Conservation (phyloP, 2,797 vertebrate species). For the Pantherophis vulpinus region DNA sequence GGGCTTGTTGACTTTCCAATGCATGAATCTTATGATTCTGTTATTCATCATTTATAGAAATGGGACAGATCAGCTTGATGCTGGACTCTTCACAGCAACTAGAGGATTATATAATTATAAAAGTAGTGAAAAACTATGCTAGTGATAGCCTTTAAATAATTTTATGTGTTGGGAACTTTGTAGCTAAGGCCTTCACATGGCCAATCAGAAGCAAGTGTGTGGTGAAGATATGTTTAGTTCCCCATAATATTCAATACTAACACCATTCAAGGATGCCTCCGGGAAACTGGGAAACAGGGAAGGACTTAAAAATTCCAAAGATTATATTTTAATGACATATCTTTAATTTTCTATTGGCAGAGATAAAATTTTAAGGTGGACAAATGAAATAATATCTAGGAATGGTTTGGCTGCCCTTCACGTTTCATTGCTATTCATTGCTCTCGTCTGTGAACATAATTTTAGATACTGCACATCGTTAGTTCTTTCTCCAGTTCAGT, state of each 20-base stretch:
- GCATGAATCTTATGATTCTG: neutral
- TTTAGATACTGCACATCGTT: slow-evolving; percentile 22
- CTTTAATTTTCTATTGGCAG: neutral
- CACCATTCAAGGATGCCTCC: neutral
- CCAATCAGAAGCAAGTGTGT: neutral
- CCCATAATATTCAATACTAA: neutral
- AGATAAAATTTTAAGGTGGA: neutral
- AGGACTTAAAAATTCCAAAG: neutral
- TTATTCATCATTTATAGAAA: neutral
- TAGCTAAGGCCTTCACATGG: neutral
- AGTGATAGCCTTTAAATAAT: neutral
- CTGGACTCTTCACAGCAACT: neutral
- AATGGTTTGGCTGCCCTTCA: neutral
- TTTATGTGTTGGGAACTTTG: neutral
- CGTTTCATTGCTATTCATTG: slow-evolving; percentile 12
- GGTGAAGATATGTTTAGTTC: neutral
- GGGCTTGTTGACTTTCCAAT: neutral
- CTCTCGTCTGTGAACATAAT: slow-evolving; percentile 11
- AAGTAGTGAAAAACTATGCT: neutral
- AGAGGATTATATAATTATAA: neutral
- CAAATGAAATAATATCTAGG: neutral
- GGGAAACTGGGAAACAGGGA: neutral
- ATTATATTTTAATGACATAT: neutral
- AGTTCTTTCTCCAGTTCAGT: neutral
- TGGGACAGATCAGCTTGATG: neutral